Evolutionary conservation across 2,797 vertebrate species (phyloP).

Genomic region (Acestrorhynchus altus): DNA sequence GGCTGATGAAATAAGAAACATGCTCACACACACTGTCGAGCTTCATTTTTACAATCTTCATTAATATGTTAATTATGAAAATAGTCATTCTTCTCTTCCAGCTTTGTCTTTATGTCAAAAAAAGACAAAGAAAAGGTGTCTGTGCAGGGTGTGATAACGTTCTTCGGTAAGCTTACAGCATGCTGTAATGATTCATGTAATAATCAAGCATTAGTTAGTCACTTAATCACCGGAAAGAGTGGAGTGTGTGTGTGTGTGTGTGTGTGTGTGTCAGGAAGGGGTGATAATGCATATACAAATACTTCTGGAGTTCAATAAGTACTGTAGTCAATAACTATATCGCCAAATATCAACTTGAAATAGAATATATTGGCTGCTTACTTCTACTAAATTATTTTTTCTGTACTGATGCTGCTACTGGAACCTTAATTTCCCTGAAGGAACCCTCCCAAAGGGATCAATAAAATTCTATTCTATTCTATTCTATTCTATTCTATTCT

Average conservation of each 20-base stretch:
- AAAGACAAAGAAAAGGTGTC: too few species aligned
- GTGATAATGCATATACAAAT: too few species aligned
- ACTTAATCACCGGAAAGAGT: background rate
- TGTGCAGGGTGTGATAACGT: conserved; percentile 29
- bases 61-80: conserved; percentile 24
- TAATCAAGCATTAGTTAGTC: conserved; percentile 13
- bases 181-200: background rate
- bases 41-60: background rate
- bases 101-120: background rate
- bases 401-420: too few species aligned
- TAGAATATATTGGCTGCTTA: too few species aligned
- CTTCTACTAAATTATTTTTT: too few species aligned
- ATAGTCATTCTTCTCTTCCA: background rate
- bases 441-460: too few species aligned
- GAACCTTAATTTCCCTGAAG: too few species aligned
- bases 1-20: background rate
- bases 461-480: too few species aligned
- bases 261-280: background rate
- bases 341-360: too few species aligned
- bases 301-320: too few species aligned
- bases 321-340: too few species aligned
- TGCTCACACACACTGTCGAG: background rate
- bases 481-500: too few species aligned
- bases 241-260: background rate
- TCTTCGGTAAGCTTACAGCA: background rate